Evolutionary conservation across 2,113 vertebrate species (phyloP), one percentile per base, ranked within the genome.

Genomic region (Sinocyclocheilus maitianheensis): DNA sequence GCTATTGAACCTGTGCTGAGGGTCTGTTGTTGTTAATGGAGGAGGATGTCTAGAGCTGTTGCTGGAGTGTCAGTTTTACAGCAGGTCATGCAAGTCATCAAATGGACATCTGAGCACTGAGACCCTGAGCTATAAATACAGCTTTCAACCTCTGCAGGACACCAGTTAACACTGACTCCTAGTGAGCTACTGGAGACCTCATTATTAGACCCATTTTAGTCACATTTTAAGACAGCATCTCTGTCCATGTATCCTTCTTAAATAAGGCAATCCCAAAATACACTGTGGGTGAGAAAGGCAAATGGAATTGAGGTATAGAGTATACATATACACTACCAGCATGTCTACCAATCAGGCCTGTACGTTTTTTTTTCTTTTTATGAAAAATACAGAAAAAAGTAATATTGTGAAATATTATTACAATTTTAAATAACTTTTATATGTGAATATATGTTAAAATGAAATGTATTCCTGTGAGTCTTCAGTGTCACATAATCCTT

Each of bases 51-150:
- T 58, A 48, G 60, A 65, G 78, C 18, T 55, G 11, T 2, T 20
- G 11, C n/a, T 53, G 34, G 65, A 22, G 43, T 16, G 12, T 76
- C 51, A 60, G 26, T 43, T 89, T 85, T 69, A 85, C 40, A 37
- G 48, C 51, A 85, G 83, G 83, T 89, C 83, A 87, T 40, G 2
- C 24, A 24, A 77, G 88, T 87, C 85, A 79, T 43, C 51, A n/a
- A 58, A 62, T 76, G 65, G 67, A 85, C 72, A 77, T 65, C 63
- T 76, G 65, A 81, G 69, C 34, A 60, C 7, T 16, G 3, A 69
- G 67, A 18, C n/a, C 40, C 13, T 46, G 40, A 12, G 79, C 37
- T 43, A 62, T 83, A 83, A 86, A 88, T 55, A 16, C 51, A 78
- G 18, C 60, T 67, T 51, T 43, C 18, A 81, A 46, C 58, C 22